phyloP scores from a whole-genome alignment of 2,888 invertebrate genomes.

The Zaprionus bogoriensis region DNA sequence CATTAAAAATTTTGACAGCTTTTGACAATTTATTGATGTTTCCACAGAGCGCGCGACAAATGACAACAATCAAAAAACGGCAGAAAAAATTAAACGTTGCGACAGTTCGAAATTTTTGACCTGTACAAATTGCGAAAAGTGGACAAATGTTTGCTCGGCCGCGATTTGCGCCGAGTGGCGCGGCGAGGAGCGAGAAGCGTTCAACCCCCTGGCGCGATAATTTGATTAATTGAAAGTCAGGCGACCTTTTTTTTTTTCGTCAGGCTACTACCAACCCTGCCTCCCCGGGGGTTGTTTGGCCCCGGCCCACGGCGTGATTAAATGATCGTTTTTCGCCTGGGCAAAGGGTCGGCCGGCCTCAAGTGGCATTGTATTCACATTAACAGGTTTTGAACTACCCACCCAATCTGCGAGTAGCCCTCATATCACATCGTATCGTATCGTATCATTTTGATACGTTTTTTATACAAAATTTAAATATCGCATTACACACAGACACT shows the following conservation, averaged over 20 bases:
- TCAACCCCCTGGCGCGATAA: conserved; percentile 57
- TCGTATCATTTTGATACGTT: conserved; percentile 9
- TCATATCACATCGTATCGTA: conserved; percentile 34
- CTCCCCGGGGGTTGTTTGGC: conserved; percentile 19
- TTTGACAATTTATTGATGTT: conserved; percentile 75
- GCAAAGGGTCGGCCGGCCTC: conserved; percentile 33
- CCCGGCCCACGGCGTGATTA: conserved; percentile 52
- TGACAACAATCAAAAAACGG: conserved; percentile 49
- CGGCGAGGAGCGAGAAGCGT: too few species aligned
- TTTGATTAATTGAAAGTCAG: conserved; percentile 77
- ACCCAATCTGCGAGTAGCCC: conserved; percentile 23
- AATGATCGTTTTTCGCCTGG: conserved; percentile 62
- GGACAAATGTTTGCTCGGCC: conserved; percentile 71
- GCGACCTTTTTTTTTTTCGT: conserved; percentile 59
- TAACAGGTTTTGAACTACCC: conserved; percentile 67
- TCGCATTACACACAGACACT: conserved; percentile 75
- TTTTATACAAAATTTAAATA: conserved; percentile 64
- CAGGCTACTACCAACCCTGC: neutral
- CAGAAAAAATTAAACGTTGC: conserved; percentile 6
- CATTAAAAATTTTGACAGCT: conserved; percentile 76
- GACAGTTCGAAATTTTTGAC: conserved; percentile 50
- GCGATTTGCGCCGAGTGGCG: conserved; percentile 39
- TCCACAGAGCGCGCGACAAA: conserved; percentile 61
- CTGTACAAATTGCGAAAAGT: conserved; percentile 73
- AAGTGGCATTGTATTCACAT: conserved; percentile 74